phyloP scores from a whole-genome alignment of 2,797 vertebrate genomes.

The Mareca strepera region DNA sequence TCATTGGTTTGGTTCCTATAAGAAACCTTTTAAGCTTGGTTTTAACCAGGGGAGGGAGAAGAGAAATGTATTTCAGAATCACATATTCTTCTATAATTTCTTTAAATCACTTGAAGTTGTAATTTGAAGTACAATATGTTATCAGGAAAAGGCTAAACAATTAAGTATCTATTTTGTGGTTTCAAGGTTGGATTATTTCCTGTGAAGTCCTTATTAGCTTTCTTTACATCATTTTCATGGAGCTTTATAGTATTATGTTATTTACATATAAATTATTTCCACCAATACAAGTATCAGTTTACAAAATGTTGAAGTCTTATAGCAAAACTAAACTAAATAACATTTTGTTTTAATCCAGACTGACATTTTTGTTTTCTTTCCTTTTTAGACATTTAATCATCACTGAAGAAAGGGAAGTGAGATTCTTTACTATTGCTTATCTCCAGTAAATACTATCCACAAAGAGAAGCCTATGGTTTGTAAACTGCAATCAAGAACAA shows the following conservation, averaged over 20 bases:
- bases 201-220: background rate
- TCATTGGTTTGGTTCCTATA: background rate
- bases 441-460: background rate
- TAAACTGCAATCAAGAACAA: slow-evolving; percentile 11
- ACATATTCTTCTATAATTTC: background rate
- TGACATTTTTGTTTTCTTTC: slow-evolving; percentile 23
- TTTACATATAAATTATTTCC: background rate
- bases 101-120: background rate
- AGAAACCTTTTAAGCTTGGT: background rate
- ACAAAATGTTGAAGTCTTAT: background rate
- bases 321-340: background rate
- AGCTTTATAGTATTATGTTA: background rate
- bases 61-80: background rate
- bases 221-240: background rate
- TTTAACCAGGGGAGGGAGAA: background rate
- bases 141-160: background rate
- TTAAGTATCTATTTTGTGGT: background rate
- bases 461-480: slow-evolving; percentile 3
- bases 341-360: background rate
- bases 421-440: background rate
- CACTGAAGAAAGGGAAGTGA: slow-evolving; percentile 43
- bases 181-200: background rate
- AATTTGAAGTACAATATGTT: background rate
- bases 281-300: background rate
- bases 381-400: slow-evolving; percentile 48